A percentile compares a stretch with the other conserved stretches of the same genome.
phyloP scores from a whole-genome alignment of 2,113 vertebrate genomes.

The human (Homo sapiens) region GRCh38 chr3:188948501-188949000 shows the following conservation, averaged over 20 bases:
- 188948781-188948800: conserved; percentile 13
- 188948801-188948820: not conserved
- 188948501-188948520: not conserved
- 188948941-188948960: not conserved
- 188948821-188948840: not conserved
- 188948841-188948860: not conserved
- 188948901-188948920: not conserved
- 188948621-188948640: not conserved
- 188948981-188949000: not conserved
- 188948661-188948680: not conserved
- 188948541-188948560: not conserved
- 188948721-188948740: not conserved
- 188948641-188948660: too few species aligned
- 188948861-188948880: not conserved
- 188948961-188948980: not conserved
- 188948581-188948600: not conserved
- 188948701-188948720: not conserved
- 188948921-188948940: not conserved
- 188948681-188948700: not conserved
- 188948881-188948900: not conserved
- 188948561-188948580: not conserved
- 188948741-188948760: not conserved
- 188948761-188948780: conserved; percentile 27
- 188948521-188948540: not conserved
- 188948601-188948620: not conserved